Evolutionary conservation across 2,888 invertebrate genomes (phyloP).

Genomic region (Trichogramma dendrolimi): DNA sequence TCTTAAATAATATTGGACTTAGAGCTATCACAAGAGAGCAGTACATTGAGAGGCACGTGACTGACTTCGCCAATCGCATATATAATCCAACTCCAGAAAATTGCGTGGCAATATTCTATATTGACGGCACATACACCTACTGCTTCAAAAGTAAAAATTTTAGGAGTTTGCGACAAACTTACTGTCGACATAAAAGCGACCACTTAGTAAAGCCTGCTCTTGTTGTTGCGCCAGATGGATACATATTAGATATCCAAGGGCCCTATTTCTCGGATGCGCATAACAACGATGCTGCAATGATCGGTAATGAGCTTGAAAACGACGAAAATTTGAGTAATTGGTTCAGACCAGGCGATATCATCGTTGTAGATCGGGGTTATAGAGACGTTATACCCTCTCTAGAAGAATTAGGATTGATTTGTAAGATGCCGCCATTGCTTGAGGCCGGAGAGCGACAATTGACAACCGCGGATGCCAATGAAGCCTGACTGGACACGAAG

Average conservation of each 20-base stretch:
- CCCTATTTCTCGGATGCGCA: slow-evolving; percentile 20
- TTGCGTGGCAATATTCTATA: slow-evolving; percentile 7
- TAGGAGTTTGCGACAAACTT: slow-evolving; percentile 12
- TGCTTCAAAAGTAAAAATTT: slow-evolving; percentile 18
- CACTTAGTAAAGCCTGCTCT: slow-evolving; percentile 20
- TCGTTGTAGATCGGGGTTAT: slow-evolving; percentile 23
- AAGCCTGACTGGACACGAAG: slow-evolving; percentile 17
- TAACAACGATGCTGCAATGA: slow-evolving; percentile 23
- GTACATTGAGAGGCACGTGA: slow-evolving; percentile 16
- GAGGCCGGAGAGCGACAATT: slow-evolving; percentile 15
- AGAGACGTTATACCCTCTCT: slow-evolving; percentile 18
- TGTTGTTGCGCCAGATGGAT: slow-evolving; percentile 22
- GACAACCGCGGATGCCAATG: slow-evolving; percentile 21
- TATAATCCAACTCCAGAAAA: slow-evolving; percentile 17
- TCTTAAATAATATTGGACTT: slow-evolving; percentile 17
- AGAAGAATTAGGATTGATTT: slow-evolving; percentile 13
- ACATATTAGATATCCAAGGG: slow-evolving; percentile 13
- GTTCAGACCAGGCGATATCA: slow-evolving; percentile 21
- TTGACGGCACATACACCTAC: slow-evolving; percentile 18
- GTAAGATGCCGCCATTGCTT: slow-evolving; percentile 24
- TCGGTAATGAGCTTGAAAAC: slow-evolving; percentile 11
- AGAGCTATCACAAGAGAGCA: slow-evolving; percentile 12
- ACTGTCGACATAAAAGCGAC: slow-evolving; percentile 15
- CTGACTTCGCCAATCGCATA: slow-evolving; percentile 14
- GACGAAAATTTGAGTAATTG: slow-evolving; percentile 16